phyloP scores from a whole-genome alignment of 2,888 invertebrate species.

The Cephonodes hylas region DNA sequence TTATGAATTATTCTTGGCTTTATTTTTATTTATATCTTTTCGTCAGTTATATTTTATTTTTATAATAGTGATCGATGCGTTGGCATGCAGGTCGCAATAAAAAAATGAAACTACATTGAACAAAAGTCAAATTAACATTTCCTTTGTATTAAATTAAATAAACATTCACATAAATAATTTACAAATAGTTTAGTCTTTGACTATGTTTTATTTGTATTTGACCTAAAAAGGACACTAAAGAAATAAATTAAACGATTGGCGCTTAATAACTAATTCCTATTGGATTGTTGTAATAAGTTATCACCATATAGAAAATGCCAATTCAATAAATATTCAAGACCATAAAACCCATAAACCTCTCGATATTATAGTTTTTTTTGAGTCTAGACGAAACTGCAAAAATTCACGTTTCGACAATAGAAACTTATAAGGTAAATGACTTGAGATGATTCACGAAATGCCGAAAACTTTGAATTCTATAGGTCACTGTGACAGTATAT shows the following conservation, averaged over 20 bases:
- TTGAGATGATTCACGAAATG: constrained; percentile 31
- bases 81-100: no score
- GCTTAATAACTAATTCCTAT: background rate
- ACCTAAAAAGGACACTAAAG: background rate
- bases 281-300: background rate
- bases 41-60: no score
- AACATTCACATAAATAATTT: no score
- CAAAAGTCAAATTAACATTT: no score
- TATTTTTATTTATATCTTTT: no score
- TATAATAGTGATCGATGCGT: no score
- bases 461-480: constrained; percentile 29
- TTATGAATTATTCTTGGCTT: no score
- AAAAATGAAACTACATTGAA: no score
- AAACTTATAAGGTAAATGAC: constrained; percentile 31
- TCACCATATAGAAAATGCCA: constrained; percentile 3
- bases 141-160: no score
- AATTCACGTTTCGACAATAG: constrained; percentile 9
- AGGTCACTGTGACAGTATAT: constrained; percentile 23
- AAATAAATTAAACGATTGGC: background rate
- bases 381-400: background rate
- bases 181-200: background rate
- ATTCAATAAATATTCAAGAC: background rate
- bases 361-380: background rate
- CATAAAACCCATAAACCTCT: background rate
- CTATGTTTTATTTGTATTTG: background rate